These are phyloP conservation scores for Streblospio benedicti DNA, from an alignment of 1,140 invertebrate species.

Conservation along the genomic window DNA sequence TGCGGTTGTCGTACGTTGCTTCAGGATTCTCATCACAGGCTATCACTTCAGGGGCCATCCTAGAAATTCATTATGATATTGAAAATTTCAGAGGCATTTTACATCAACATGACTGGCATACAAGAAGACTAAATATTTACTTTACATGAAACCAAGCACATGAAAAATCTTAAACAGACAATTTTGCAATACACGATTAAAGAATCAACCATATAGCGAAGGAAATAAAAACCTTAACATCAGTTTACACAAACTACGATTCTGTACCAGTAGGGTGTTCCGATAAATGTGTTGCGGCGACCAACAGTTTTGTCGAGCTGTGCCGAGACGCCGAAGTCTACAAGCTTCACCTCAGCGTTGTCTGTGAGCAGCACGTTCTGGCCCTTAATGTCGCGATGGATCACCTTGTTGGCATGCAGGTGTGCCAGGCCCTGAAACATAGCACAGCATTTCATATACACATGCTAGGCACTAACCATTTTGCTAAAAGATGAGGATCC, in stretches of 20 bases:
- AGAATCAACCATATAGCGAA: too few species aligned
- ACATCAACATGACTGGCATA: neutral
- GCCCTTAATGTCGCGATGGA: constrained; percentile 99
- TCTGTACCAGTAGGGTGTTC: constrained; percentile 98
- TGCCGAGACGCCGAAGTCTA: constrained; percentile 99
- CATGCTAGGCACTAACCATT: too few species aligned
- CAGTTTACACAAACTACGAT: neutral
- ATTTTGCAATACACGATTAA: too few species aligned
- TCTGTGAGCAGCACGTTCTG: constrained; percentile 99
- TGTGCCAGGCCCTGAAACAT: constrained; percentile 13
- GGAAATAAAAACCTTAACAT: neutral
- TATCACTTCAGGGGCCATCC: constrained; percentile 80
- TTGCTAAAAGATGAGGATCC: too few species aligned
- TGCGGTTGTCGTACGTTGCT: constrained; percentile 98
- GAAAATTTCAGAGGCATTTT: too few species aligned
- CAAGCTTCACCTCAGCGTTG: constrained; percentile 98
- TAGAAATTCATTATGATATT: constrained; percentile 47
- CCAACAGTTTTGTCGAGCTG: constrained; percentile 98
- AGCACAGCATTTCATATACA: too few species aligned
- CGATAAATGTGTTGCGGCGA: constrained; percentile 97
- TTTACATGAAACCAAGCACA: too few species aligned
- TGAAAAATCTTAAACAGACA: too few species aligned
- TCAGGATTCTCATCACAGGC: constrained; percentile 99
- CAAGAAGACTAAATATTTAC: too few species aligned
- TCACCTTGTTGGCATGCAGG: constrained; percentile 97